phyloP scores from a whole-genome alignment of 1,140 invertebrate species.

The Orius laevigatus region DNA sequence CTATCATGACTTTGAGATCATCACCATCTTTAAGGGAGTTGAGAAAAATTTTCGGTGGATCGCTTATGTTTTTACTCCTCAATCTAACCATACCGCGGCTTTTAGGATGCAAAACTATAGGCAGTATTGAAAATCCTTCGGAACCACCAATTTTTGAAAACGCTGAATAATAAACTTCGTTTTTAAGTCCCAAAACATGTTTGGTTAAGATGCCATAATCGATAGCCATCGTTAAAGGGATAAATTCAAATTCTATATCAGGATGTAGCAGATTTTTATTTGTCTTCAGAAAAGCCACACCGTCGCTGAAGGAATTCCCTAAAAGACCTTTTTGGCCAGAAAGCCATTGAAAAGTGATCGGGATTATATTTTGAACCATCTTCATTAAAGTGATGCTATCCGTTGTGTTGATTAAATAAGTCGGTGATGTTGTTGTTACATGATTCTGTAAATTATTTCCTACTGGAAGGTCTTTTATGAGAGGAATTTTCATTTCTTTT shows the following conservation, averaged over 20 bases:
- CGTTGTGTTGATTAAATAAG: conserved; percentile 46
- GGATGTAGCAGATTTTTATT: no score
- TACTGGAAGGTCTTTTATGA: conserved; percentile 55
- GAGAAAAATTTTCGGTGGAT: conserved; percentile 48
- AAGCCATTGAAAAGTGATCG: conserved; percentile 8
- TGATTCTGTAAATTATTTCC: conserved; percentile 74
- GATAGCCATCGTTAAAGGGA: no score
- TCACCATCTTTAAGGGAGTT: conserved; percentile 40
- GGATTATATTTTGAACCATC: no score
- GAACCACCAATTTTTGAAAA: not conserved
- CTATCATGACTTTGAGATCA: conserved; percentile 30
- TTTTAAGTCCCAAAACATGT: conserved; percentile 20
- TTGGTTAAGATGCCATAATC: conserved; percentile 23
- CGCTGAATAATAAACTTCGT: conserved; percentile 16
- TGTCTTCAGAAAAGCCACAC: no score
- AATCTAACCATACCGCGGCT: conserved; percentile 38
- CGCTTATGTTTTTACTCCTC: conserved; percentile 36
- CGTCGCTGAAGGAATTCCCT: no score
- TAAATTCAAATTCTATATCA: no score
- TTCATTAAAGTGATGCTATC: conserved; percentile 28
- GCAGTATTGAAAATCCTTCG: conserved; percentile 15
- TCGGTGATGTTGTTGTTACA: conserved; percentile 40
- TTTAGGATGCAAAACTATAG: conserved; percentile 34
- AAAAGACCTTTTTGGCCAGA: no score
- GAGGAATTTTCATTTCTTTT: conserved; percentile 50